Evolutionary conservation across 2,113 vertebrate genomes (phyloP).

Genomic region (Girardinichthys multiradiatus): DNA sequence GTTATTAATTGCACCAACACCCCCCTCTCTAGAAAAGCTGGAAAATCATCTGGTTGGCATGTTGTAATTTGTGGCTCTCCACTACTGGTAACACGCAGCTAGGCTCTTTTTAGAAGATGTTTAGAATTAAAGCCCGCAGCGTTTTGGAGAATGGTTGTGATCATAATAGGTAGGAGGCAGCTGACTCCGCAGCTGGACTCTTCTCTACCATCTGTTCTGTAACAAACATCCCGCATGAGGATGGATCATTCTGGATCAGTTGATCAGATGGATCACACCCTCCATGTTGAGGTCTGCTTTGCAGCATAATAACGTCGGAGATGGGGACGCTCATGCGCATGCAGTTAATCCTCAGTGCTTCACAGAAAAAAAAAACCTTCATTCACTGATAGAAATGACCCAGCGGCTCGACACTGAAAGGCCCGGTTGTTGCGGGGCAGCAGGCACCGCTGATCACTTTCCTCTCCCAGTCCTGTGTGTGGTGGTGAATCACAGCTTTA

Average conservation of each 20-base stretch:
- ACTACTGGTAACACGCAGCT: not conserved
- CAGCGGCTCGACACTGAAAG: conserved; percentile 65
- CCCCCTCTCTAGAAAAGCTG: not conserved
- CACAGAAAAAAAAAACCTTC: conserved; percentile 18
- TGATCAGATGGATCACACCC: not conserved
- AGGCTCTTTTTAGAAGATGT: not conserved
- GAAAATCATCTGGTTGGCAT: not conserved
- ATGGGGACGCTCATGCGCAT: conserved; percentile 11
- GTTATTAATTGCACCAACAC: conserved; percentile 14
- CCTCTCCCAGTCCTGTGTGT: conserved; percentile 21
- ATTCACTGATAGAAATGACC: conserved; percentile 18
- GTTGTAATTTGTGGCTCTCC: not conserved
- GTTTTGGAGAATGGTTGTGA: no score
- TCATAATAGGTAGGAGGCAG: conserved; percentile 21
- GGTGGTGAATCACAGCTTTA: conserved; percentile 24
- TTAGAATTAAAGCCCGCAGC: no score
- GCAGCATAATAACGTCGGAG: not conserved
- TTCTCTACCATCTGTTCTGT: not conserved
- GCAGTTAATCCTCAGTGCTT: conserved; percentile 44
- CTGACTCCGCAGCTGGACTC: conserved; percentile 44
- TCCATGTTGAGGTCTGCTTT: conserved; percentile 8
- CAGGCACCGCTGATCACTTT: conserved; percentile 48
- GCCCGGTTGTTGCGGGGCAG: conserved; percentile 71
- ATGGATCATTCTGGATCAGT: conserved; percentile 10
- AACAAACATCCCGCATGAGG: no score